Evolutionary conservation across 2,888 invertebrate species (phyloP).

Genomic region (Ephialtes manifestator): DNA sequence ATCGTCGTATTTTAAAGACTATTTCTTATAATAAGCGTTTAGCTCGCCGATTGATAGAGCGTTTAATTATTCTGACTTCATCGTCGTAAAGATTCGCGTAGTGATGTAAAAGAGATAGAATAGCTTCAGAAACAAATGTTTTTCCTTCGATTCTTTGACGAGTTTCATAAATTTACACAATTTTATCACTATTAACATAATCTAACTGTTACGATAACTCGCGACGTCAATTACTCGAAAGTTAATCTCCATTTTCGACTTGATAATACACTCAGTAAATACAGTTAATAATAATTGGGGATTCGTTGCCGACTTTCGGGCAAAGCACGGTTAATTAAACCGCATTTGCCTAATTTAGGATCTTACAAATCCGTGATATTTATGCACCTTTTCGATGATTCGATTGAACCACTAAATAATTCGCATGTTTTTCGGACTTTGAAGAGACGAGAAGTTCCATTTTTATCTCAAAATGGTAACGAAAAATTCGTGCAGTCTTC

Average conservation of each 20-base stretch:
- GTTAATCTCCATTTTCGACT: background rate
- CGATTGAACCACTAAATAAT: background rate
- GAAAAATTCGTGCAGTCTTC: background rate
- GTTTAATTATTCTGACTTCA: background rate
- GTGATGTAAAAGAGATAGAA: background rate
- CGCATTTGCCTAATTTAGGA: conserved; percentile 20
- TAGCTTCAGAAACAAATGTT: background rate
- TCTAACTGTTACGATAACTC: background rate
- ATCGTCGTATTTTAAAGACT: conserved; percentile 19
- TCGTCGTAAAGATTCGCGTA: background rate
- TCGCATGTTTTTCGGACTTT: background rate
- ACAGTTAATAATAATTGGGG: conserved; percentile 34
- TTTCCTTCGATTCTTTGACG: conserved; percentile 11
- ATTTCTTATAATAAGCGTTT: conserved; percentile 35
- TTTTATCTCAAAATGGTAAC: background rate
- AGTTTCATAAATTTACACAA: conserved; percentile 27
- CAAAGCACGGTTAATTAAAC: conserved; percentile 23
- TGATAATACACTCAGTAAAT: conserved; percentile 27
- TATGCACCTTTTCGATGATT: background rate
- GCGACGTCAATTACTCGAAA: conserved; percentile 13
- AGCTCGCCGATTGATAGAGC: conserved; percentile 6
- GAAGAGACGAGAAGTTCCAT: background rate
- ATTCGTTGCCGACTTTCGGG: background rate
- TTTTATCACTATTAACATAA: conserved; percentile 5
- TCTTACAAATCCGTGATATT: conserved; percentile 14